Percentiles rank a stretch among this genome's conserved stretches.
phyloP scores from a whole-genome alignment of 2,888 invertebrate species.

The Achlya flavicornis region DNA sequence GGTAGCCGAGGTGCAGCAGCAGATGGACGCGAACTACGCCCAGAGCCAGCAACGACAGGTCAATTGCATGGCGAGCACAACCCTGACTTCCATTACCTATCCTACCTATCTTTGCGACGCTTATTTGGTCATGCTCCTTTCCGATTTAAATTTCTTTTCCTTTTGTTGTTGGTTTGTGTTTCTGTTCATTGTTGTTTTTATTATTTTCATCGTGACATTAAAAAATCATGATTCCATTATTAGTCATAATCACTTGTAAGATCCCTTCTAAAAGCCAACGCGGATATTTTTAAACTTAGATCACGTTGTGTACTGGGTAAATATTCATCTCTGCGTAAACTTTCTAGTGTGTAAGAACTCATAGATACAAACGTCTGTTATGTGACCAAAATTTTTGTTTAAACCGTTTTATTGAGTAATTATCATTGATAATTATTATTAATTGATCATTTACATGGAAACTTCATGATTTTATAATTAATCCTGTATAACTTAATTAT shows the following conservation, averaged over 20 bases:
- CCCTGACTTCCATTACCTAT: conserved; percentile 15
- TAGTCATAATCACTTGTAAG: background rate
- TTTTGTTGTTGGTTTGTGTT: conserved; percentile 17
- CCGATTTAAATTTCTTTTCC: background rate
- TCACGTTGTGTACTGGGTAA: too few relatives aligned
- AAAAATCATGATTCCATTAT: background rate
- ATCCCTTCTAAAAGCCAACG: too few relatives aligned
- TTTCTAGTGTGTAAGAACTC: too few relatives aligned
- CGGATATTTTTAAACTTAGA: too few relatives aligned
- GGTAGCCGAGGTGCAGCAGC: conserved; percentile 91
- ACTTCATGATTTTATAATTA: too few relatives aligned
- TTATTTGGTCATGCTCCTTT: conserved; percentile 9
- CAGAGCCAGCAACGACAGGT: conserved; percentile 81
- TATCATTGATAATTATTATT: too few relatives aligned
- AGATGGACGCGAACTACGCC: conserved; percentile 85
- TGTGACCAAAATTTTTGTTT: too few relatives aligned
- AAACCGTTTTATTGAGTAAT: too few relatives aligned
- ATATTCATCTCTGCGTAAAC: too few relatives aligned
- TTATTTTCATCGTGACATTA: background rate
- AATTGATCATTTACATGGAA: too few relatives aligned
- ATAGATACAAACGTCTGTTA: too few relatives aligned
- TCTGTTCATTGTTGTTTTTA: background rate
- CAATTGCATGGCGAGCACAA: conserved; percentile 65
- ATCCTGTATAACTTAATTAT: too few relatives aligned
- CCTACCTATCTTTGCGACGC: conserved; percentile 9